These are phyloP conservation scores for Zoanthus solanderi DNA, from an alignment of 92 coral and sea anemone genomes.

Conservation along the genomic window DNA sequence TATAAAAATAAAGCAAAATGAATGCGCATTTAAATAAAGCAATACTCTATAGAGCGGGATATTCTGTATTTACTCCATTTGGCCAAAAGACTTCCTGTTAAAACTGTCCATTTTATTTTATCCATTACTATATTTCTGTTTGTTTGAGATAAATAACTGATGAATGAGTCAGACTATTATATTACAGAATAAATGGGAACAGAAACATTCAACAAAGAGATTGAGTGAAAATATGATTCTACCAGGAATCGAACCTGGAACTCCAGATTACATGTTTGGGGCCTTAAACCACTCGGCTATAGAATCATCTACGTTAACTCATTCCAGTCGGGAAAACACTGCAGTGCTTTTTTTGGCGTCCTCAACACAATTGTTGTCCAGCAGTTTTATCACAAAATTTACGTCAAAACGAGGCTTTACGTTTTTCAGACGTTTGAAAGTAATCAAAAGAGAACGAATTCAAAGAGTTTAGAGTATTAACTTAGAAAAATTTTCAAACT, in stretches of 20 bases:
- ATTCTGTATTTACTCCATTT: background rate
- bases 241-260: constrained; percentile 2
- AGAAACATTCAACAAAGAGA: no score
- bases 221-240: no score
- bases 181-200: background rate
- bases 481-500: background rate
- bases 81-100: constrained; percentile 2
- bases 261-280: background rate
- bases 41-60: background rate
- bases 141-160: background rate
- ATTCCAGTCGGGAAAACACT: background rate
- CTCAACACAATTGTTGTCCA: background rate
- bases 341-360: background rate
- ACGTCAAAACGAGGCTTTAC: background rate
- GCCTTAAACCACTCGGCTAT: background rate
- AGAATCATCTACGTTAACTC: constrained; percentile 5
- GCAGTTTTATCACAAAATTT: background rate
- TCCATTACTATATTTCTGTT: constrained; percentile 6
- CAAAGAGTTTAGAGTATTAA: background rate
- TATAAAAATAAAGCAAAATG: constrained; percentile 3
- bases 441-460: background rate
- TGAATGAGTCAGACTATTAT: background rate
- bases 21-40: background rate
- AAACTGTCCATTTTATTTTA: background rate
- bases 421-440: background rate